Conservation (phyloP, 2,113 vertebrate genomes). For the Indicator indicator region DNA sequence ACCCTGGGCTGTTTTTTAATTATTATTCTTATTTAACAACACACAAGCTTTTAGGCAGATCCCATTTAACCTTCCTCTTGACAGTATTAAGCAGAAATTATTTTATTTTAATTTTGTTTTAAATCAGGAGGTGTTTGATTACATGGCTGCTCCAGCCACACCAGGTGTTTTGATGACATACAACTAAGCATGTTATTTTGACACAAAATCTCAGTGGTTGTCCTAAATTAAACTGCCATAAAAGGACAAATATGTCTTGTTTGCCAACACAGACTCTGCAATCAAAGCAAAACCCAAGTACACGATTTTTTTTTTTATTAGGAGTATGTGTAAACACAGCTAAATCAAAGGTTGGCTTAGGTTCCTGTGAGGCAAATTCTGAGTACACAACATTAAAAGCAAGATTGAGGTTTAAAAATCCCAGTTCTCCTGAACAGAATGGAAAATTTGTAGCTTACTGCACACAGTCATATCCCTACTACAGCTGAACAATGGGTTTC, state of each 20-base stretch:
- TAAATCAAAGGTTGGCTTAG: background rate
- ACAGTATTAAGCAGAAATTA: background rate
- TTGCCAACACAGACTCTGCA: background rate
- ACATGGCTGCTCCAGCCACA: background rate
- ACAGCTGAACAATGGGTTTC: background rate
- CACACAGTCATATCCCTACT: background rate
- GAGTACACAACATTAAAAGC: background rate
- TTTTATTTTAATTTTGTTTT: conserved; percentile 20
- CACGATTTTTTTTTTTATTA: background rate
- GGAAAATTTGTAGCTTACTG: background rate
- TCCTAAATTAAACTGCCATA: background rate
- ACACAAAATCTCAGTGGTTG: background rate
- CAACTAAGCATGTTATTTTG: background rate
- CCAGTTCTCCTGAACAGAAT: background rate
- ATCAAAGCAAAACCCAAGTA: background rate
- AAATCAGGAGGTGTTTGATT: background rate
- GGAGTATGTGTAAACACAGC: background rate
- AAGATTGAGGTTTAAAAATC: background rate
- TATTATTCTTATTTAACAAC: conserved; percentile 40
- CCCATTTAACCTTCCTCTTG: background rate
- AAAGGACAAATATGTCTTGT: background rate
- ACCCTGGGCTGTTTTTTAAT: conserved; percentile 53
- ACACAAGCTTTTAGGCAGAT: background rate
- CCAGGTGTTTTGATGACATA: background rate
- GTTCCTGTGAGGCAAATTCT: background rate